A percentile compares a stretch with the other conserved stretches of the same genome.
Conservation (phyloP, 2,113 vertebrate species). For the Salvelinus sp. region DNA sequence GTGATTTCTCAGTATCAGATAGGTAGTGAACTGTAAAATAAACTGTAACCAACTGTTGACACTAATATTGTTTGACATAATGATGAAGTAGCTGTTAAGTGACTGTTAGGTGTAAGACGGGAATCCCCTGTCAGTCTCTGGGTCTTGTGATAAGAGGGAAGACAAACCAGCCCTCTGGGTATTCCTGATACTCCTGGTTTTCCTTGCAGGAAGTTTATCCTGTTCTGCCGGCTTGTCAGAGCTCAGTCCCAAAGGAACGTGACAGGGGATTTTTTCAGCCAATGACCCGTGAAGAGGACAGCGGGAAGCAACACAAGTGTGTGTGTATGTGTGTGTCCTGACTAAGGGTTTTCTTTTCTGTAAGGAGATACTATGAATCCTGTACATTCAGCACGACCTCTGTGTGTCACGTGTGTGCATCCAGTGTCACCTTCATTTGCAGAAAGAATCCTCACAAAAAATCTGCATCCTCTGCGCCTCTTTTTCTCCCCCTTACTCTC, state of each 20-base stretch:
- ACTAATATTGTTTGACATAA: too few species aligned
- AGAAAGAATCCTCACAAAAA: conserved; percentile 1
- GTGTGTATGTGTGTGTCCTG: conserved; percentile 50
- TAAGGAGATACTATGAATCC: conserved; percentile 55
- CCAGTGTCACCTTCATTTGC: conserved; percentile 36
- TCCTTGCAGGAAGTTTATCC: conserved; percentile 70
- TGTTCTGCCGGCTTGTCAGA: conserved; percentile 62
- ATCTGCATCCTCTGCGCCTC: background rate
- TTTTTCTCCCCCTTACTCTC: background rate
- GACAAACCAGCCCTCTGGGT: conserved; percentile 42
- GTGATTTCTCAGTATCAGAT: too few species aligned
- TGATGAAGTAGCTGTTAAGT: background rate
- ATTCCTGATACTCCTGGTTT: conserved; percentile 50
- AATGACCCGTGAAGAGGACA: conserved; percentile 74
- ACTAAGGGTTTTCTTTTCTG: conserved; percentile 68
- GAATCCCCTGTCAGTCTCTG: conserved; percentile 13
- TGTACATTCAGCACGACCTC: conserved; percentile 65
- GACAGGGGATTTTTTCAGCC: conserved; percentile 73
- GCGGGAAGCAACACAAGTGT: conserved; percentile 48
- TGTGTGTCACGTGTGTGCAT: conserved; percentile 23
- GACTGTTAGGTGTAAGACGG: background rate
- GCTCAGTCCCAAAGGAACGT: conserved; percentile 70
- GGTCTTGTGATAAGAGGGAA: conserved; percentile 52
- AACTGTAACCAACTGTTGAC: too few species aligned
- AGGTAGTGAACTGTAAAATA: too few species aligned